phyloP scores from a whole-genome alignment of 2,113 vertebrate genomes.

The Delphinapterus leucas region DNA sequence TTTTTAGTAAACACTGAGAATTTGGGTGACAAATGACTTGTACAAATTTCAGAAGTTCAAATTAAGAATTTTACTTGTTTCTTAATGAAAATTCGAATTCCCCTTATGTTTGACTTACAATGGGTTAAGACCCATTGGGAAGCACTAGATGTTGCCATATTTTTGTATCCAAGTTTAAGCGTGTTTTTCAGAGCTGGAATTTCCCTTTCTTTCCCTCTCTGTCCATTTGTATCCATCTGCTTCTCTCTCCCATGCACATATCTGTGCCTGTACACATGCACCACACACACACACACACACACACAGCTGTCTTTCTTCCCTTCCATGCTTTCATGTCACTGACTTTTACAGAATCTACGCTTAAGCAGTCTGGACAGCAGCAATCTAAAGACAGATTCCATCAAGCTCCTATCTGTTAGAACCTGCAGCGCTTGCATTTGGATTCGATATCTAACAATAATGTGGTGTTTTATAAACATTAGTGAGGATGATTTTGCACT shows the following conservation, averaged over 20 bases:
- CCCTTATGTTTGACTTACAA: neutral
- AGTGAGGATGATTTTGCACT: slow-evolving; percentile 89
- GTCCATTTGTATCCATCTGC: neutral
- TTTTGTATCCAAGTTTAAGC: slow-evolving; percentile 15
- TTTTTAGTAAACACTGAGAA: neutral
- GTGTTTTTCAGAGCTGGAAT: neutral
- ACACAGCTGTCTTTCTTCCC: neutral
- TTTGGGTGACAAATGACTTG: neutral
- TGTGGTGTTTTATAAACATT: slow-evolving; percentile 95
- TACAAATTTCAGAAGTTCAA: neutral
- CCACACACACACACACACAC: neutral
- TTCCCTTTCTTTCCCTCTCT: neutral
- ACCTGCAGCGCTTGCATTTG: slow-evolving; percentile 91
- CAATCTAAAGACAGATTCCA: slow-evolving; percentile 91
- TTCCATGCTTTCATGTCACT: slow-evolving; percentile 53
- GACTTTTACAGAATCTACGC: slow-evolving; percentile 72
- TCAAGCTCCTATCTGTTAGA: slow-evolving; percentile 93
- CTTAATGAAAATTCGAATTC: neutral
- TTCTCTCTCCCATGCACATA: neutral
- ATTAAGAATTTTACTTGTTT: neutral
- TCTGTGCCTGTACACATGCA: neutral
- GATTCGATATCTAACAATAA: slow-evolving; percentile 90
- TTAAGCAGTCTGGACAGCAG: slow-evolving; percentile 82
- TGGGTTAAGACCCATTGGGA: neutral
- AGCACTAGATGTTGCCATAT: neutral